Evolutionary conservation across 2,888 invertebrate genomes (phyloP), one percentile per base, ranked within the genome.

Genomic region (Maniola hyperantus): DNA sequence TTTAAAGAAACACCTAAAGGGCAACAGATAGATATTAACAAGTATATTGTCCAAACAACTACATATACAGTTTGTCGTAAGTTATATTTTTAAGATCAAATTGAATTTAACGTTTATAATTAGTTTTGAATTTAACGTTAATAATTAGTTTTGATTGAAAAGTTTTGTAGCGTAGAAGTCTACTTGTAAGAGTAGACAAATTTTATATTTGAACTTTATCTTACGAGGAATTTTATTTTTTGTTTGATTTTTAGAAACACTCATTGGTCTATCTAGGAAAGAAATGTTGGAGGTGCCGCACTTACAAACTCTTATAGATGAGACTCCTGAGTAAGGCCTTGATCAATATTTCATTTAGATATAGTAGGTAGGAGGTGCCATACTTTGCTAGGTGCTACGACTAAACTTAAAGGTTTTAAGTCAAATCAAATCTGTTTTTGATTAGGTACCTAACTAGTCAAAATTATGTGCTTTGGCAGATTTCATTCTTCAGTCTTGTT

Each of bases 61-160:
- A 89, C 82, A 60, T 78, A 83, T 68, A 64, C 78, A 7, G 86
- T 88, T 33, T 89, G 89, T 65, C 88, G 91, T 90, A 71, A 84
- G 90, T 85, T 66, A 15, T 18, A 26, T 26, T 6, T 33, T 2
- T 36, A 54, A 4, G 2, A 34, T 51, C 26, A 53, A 53, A 53
- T 34, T 5, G 5, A 53, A 34, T 7, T 6, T 53, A n/a, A 26
- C 0, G 8, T 8, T 20, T 20, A 7, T 15, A 10, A 20, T 1
- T 6, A 48, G 5, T 5, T 0, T 15, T 15, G 6, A 48, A 15
- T 18, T 18, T 53, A n/a, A 26, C 0, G 8, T 8, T 20, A 8
- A 7, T 15, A 10, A 20, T 1, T 6, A 48, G 5, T 5, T 0
- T 15, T 50, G 10, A 5, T 50, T 26, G 26, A 26, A 26, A 26